These are phyloP conservation scores for Carterocephalus palaemon DNA, from an alignment of 2,888 invertebrate species.

Conservation along the genomic window DNA sequence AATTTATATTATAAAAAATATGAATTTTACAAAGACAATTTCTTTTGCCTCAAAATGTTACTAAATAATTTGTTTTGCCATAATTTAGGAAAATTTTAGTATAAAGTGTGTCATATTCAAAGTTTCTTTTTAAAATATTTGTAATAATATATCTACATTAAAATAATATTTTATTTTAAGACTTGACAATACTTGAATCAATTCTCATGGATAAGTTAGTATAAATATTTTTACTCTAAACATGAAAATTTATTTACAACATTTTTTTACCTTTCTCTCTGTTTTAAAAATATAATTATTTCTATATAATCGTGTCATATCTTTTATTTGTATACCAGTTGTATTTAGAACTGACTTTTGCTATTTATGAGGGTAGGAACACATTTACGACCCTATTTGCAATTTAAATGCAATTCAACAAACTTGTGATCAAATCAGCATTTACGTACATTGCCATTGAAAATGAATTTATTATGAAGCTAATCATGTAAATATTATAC, in stretches of 20 bases:
- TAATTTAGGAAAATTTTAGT: slow-evolving; percentile 13
- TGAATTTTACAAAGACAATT: slow-evolving; percentile 40
- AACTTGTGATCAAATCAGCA: too few species aligned
- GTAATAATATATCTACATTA: neutral
- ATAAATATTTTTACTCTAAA: slow-evolving; percentile 3
- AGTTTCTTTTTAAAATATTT: too few species aligned
- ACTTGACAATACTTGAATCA: slow-evolving; percentile 4
- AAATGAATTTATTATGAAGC: too few species aligned
- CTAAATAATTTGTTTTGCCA: slow-evolving; percentile 5
- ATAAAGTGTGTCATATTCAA: slow-evolving; percentile 3
- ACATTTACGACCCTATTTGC: too few species aligned
- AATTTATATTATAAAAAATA: slow-evolving; percentile 28
- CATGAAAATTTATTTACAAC: neutral
- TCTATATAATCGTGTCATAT: slow-evolving; percentile 5
- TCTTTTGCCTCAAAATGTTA: slow-evolving; percentile 23
- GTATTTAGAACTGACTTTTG: slow-evolving; percentile 25
- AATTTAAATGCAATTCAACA: too few species aligned
- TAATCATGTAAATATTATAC: too few species aligned
- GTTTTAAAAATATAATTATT: neutral
- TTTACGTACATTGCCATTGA: too few species aligned
- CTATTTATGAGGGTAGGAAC: slow-evolving; percentile 3
- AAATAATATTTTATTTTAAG: slow-evolving; percentile 6
- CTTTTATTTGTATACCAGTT: slow-evolving; percentile 22
- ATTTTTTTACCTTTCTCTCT: neutral
- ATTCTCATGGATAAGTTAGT: neutral